Evolutionary conservation across 2,888 invertebrate genomes (phyloP), one percentile per base, ranked within the genome.

Genomic region (Yponomeuta malinellus): DNA sequence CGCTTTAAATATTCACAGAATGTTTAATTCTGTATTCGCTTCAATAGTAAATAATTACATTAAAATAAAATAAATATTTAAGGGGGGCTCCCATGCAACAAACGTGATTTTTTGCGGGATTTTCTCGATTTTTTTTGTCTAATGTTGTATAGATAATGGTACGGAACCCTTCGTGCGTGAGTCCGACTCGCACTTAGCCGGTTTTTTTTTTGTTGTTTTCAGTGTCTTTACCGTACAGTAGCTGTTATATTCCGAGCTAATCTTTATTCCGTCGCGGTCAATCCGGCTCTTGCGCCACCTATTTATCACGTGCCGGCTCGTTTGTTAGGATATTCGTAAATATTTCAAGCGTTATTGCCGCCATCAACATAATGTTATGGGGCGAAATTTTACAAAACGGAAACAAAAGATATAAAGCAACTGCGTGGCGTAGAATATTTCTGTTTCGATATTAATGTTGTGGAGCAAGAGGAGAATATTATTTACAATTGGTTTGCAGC

Each of bases 341-440:
- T 92, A 91, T 92, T 92, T 89, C 91, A 91, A 85, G 77, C 86
- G 86, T 90, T 92, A 91, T 90, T 89, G 89, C 91, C 80, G 76
- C 87, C 83, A 90, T 92, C 90, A 92, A 89, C 89, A 92, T 90
- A 91, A 91, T 91, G 90, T 88, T 91, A 90, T 90, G 87, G 90
- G 89, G 90, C 74, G 85, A 86, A 89, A 87, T 90, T 89, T 89
- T 89, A 85, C 86, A 90, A 87, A 89, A 89, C 90, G 91, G 90
- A 90, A 89, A 89, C 86, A 86, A 83, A 83, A 89, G 87, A 91
- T 88, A 88, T 87, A 90, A 85, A 82, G 83, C 85, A 77, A 76
- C 81, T 82, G 87, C 88, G 90, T 88, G 88, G 82, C 74, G 76
- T 63, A 64, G 75, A 74, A 81, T 79, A 79, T 81, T 74, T 78